A percentile compares a stretch with the other conserved stretches of the same genome.
These are phyloP conservation scores for Hirtodrosophila duncani DNA, from an alignment of 2,888 invertebrate genomes.

Conservation along the genomic window DNA sequence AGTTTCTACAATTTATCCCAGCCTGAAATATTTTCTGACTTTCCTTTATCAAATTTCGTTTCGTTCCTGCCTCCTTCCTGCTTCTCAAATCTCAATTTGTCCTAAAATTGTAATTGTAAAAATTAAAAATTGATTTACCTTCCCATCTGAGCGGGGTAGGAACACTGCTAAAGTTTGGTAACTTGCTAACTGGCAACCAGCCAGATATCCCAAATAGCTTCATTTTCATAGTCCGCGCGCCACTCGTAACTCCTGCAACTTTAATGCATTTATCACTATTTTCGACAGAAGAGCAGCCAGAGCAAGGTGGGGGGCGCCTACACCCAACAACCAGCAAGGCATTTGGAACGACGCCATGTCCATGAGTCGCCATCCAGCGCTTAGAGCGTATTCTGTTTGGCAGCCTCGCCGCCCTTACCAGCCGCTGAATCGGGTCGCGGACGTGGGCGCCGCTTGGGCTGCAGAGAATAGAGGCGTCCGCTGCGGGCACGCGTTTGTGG, in stretches of 20 bases:
- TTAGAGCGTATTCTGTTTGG: constrained; percentile 78
- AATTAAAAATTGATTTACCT: constrained; percentile 67
- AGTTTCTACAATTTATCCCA: constrained; percentile 25
- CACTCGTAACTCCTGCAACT: constrained; percentile 36
- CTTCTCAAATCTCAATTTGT: neutral
- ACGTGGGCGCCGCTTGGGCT: constrained; percentile 77
- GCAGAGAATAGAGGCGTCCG: constrained; percentile 77
- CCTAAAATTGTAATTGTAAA: constrained; percentile 59
- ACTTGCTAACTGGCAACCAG: constrained; percentile 23
- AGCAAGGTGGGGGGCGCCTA: neutral
- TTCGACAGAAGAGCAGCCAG: constrained; percentile 12
- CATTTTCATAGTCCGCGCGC: neutral
- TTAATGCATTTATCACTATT: constrained; percentile 64
- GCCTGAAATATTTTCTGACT: neutral
- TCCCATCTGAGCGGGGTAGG: constrained; percentile 1
- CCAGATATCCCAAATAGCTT: constrained; percentile 4
- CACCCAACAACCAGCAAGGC: too few relatives aligned
- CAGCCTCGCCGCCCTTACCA: constrained; percentile 64
- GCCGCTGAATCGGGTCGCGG: constrained; percentile 72
- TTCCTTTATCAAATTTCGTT: neutral
- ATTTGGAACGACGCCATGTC: constrained; percentile 30
- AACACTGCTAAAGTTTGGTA: too few relatives aligned
- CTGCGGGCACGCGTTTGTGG: constrained; percentile 74
- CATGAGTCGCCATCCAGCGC: constrained; percentile 5
- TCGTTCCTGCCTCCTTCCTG: neutral